phyloP scores from a whole-genome alignment of 2,113 vertebrate species.

The Camelus dromedarius region DNA sequence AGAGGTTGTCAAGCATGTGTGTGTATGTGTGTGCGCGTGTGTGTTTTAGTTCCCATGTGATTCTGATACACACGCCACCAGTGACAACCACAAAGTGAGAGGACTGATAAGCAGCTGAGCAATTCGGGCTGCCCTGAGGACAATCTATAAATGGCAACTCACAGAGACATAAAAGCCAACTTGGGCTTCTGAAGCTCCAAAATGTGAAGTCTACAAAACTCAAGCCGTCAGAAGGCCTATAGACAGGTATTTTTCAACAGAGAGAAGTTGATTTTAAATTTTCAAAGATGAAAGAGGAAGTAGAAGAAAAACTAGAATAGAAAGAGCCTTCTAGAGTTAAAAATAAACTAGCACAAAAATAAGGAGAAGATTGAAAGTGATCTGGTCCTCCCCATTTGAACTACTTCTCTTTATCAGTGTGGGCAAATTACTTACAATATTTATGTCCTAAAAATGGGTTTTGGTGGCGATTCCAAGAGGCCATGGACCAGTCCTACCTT shows the following conservation, averaged over 20 bases:
- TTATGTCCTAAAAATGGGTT: not conserved
- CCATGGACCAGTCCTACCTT: not conserved
- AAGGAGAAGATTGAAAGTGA: not conserved
- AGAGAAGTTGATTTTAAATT: slow-evolving; percentile 16
- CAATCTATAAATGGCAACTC: not conserved
- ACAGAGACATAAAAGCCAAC: not conserved
- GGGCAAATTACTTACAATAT: not conserved
- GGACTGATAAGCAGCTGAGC: not conserved
- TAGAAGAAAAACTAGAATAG: not conserved
- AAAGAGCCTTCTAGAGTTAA: not conserved
- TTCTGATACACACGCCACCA: not conserved
- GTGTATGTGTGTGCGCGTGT: not conserved
- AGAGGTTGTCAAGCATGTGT: not conserved
- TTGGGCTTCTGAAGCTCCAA: not conserved
- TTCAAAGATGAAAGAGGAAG: not conserved
- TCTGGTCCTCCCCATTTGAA: not conserved
- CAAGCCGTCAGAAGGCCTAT: not conserved
- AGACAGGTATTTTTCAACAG: not conserved
- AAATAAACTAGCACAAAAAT: not conserved
- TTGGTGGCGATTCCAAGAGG: not conserved
- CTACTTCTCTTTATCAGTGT: not conserved
- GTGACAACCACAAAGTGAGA: not conserved
- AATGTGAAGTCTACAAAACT: not conserved
- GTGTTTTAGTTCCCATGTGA: not conserved
- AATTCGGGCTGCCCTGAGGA: not conserved